Evolutionary conservation across 2,113 vertebrate genomes (phyloP).

Genomic region (Eurystomus gularis): DNA sequence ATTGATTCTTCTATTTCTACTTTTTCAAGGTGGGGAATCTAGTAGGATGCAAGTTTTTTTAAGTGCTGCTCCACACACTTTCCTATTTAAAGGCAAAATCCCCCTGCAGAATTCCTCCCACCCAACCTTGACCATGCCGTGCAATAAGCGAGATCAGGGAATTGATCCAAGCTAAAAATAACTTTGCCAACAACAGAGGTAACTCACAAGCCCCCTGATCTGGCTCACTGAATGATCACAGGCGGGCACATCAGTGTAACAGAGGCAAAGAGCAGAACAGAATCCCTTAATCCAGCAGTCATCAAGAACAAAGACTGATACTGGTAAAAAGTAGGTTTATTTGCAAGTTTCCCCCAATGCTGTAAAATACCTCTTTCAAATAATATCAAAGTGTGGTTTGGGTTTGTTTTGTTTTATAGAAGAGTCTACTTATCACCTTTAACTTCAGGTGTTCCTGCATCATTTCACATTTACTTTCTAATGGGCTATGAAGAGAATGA

Average conservation of each 20-base stretch:
- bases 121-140: background rate
- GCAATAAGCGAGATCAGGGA: background rate
- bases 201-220: background rate
- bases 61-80: background rate
- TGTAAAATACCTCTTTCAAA: background rate
- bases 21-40: background rate
- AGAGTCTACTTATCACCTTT: background rate
- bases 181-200: background rate
- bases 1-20: background rate
- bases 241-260: background rate
- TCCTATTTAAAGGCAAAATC: background rate
- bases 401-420: background rate
- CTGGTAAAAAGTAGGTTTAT: background rate
- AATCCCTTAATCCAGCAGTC: background rate
- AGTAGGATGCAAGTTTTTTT: background rate
- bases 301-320: background rate
- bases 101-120: background rate
- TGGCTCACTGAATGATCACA: background rate
- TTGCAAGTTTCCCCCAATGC: background rate
- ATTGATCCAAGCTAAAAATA: slow-evolving; percentile 39
- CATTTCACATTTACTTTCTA: slow-evolving; percentile 8
- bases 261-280: background rate
- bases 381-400: background rate
- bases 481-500: background rate
- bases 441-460: background rate